Evolutionary conservation across 2,888 invertebrate genomes (phyloP).

Genomic region (Zaprionus obscuricornis): DNA sequence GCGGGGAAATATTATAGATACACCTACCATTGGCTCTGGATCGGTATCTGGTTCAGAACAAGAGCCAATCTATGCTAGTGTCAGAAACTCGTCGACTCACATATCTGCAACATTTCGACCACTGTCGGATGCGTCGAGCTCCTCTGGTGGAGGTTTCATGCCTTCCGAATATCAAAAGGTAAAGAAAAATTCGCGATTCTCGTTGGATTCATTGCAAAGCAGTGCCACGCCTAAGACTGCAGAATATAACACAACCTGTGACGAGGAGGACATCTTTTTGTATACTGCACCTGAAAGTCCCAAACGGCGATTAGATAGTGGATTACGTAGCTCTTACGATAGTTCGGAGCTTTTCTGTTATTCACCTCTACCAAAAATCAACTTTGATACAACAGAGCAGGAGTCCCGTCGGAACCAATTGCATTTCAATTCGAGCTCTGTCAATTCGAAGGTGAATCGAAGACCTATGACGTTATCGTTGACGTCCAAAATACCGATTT

Average conservation of each 20-base stretch:
- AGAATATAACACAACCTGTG: conserved; percentile 79
- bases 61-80: conserved; percentile 78
- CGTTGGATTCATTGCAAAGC: conserved; percentile 82
- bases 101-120: too few relatives aligned
- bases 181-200: conserved; percentile 82
- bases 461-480: conserved; percentile 68
- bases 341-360: conserved; percentile 76
- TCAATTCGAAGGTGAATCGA: too few relatives aligned
- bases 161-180: conserved; percentile 80
- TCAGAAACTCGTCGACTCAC: too few relatives aligned
- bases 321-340: conserved; percentile 72
- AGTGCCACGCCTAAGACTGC: conserved; percentile 82
- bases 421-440: conserved; percentile 54
- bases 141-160: conserved; percentile 77
- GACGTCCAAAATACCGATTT: conserved; percentile 64
- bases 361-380: conserved; percentile 66
- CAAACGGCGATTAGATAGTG: conserved; percentile 76
- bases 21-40: conserved; percentile 77
- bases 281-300: conserved; percentile 82
- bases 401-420: conserved; percentile 55
- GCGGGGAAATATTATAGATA: conserved; percentile 77
- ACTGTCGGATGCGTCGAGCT: conserved; percentile 80
- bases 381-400: conserved; percentile 80
- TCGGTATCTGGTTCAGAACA: too few relatives aligned
- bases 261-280: conserved; percentile 81